Evolutionary conservation across 35 echinoderm and acorn worm genomes (phyloP), one percentile per base, ranked within the genome.

Genomic region (Apostichopus japonicus): DNA sequence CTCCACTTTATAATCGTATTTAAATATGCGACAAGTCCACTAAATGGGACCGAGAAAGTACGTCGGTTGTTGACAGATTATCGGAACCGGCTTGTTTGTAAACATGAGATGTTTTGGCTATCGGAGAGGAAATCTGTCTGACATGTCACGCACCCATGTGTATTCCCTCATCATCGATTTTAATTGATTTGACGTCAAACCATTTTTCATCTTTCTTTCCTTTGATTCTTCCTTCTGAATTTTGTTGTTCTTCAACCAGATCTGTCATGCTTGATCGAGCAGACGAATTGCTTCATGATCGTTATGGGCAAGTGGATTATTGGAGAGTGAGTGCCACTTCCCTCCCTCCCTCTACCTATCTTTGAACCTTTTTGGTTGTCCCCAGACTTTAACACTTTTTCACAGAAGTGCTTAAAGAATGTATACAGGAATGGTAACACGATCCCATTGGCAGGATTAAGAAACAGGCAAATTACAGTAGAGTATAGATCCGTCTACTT

Each of bases 211-310:
- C 11, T 89, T 15, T 89, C 44, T 72, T 8, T 24, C 57, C 4
- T 67, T 72, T 87, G 10, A 23, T 65, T 87, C 33, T 65, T 67
- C 5, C 24, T 11, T 75, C 25, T 65, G 13, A 56, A 54, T 82
- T 82, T 51, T 82, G 23, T 72, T 19, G 17, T 81, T 84, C 84
- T 65, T 53, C 10, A 53, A 58, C 17, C 76, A 94, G 93, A 90
- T 94, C 93, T 72, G 88, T 94, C 53, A 90, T 94, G 77, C 62
- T 94, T 91, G 93, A 94, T 73, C 87, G 93, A 24, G 93, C 93
- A 44, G 93, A 96, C 51, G 95, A 99, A 79, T 72, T 99, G n/a
- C 93, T 99, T 23, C 97, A 99, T 92, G 95, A 96, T 91, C 71
- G 78, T 75, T 99, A 93, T 81, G 97, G 97, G 63, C 91, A 95